Conservation (phyloP, 2,113 vertebrate species). For the Limnothrissa miodon region DNA sequence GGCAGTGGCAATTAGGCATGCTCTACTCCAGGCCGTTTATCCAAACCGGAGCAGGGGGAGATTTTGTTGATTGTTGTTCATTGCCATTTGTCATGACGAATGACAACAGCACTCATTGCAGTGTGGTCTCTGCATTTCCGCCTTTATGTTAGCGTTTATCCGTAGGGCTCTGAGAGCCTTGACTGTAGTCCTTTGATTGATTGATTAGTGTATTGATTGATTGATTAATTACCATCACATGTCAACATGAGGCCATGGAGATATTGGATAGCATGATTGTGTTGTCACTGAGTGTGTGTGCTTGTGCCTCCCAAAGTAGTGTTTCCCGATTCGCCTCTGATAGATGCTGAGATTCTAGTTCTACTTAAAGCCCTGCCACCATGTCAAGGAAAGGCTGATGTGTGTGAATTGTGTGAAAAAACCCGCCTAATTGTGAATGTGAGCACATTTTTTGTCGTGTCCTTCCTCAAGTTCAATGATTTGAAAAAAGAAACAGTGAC, state of each 20-base stretch:
- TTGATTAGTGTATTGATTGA: too few relatives aligned
- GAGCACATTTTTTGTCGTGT: neutral
- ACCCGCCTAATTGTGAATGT: too few relatives aligned
- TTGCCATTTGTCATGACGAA: conserved; percentile 8
- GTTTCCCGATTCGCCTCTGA: neutral
- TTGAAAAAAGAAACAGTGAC: neutral
- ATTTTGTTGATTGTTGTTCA: conserved; percentile 4
- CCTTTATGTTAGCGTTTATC: neutral
- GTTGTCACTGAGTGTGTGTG: neutral
- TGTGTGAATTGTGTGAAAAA: neutral
- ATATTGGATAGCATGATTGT: neutral
- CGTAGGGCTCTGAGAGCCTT: neutral
- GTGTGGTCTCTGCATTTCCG: neutral
- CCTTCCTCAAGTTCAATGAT: neutral
- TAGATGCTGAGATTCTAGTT: neutral
- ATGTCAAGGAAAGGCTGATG: neutral
- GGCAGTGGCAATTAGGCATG: neutral
- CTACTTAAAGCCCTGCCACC: neutral
- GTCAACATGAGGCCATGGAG: neutral
- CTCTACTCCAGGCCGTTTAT: neutral
- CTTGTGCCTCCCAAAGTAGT: neutral
- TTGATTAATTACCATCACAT: neutral
- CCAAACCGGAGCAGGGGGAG: neutral
- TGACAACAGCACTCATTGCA: neutral
- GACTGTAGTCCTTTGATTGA: neutral